Evolutionary conservation across 2,888 invertebrate genomes (phyloP), one percentile per base, ranked within the genome.

Genomic region (Sinohyriopsis cumingii): DNA sequence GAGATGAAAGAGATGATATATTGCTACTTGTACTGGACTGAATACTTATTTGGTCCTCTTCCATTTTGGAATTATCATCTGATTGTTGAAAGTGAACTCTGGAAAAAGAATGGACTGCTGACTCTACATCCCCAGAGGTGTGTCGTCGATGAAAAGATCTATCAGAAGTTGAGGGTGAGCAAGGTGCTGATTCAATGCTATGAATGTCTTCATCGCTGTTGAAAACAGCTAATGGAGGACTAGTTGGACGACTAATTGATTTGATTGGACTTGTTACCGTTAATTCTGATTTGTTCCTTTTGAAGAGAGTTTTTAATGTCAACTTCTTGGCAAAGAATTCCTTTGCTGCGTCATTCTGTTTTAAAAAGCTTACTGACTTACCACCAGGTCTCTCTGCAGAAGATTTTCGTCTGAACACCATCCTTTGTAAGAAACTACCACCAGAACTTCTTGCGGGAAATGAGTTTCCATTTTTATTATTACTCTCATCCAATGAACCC

Each of bases 371-470:
- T 22, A 68, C 67, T 61, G 75, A 63, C 54, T 65, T 69, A 18
- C 68, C 66, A 55, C 71, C 73, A 62, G 55, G 59, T 68, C 72
- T 75, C 28, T 84, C 83, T 62, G 77, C 79, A n/a, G 77, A 72
- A 12, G 80, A 72, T 71, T 82, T 84, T 59, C 83, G 66, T 67
- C 80, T 82, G 25, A 79, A 76, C 56, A 85, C 81, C 74, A 85
- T 81, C 66, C 83, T 79, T 66, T 84, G 79, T 33, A 85, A 75
- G 61, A 85, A 82, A 18, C 80, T 81, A 6, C 81, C 76, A 65
- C 65, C 71, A 28, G 62, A 45, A 45, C 64, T 63, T 67, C 68
- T 68, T 22, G 65, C 67, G 68, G 45, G 64, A 28, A 66, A 54
- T 19, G 71, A 68, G 33, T 59, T 67, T 56, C 64, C 65, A 25